Base-by-base conservation (phyloP, 2,113 vertebrate genomes). In the Pitta sordida region DNA sequence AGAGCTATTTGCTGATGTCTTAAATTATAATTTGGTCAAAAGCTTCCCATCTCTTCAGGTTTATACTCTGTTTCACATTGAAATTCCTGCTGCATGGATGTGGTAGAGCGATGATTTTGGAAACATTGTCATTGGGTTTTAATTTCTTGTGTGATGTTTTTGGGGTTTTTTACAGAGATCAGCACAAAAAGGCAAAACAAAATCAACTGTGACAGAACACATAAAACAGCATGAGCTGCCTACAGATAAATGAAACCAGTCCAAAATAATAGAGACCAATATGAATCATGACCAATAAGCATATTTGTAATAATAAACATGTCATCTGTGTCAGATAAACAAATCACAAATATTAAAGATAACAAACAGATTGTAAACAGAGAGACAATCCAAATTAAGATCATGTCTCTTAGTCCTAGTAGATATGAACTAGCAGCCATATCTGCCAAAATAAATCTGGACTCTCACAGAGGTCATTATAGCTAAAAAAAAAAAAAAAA, bases 211-310 rank as follows among this genome's bases (percentile, higher is more conserved):
- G 95, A 94, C 81, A 94, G 86, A 87, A 96, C 59, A 81, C 78
- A 95, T 77, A 93, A 91, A 93, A 55, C 86, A 94, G 90, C 86
- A 92, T 88, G 71, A 93, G 74, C 92, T 97, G 94, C 90, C 94
- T 89, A 83, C 84, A 92, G 88, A 94, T 64, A 94, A 94, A 92
- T 91, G 67, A 91, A 91, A 91, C 60, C 90, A 81, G 75, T 87
- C 86, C 55, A 80, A 83, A 95, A 68, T 78, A 90, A 94, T 86
- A 93, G 34, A 93, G 68, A 77, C 83, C 79, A 37, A 77, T 48
- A 64, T 94, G 93, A 96, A 96, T 96, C 94, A 96, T 83, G 83
- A 75, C 68, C 86, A 92, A 26, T 73, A 90, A 95, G 52, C 75
- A 43, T 69, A 94, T 95, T 95, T 92, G 77, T 94, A 90, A 94